These are phyloP conservation scores for Lutraria lutraria DNA, from an alignment of 2,888 invertebrate species.

Conservation along the genomic window DNA sequence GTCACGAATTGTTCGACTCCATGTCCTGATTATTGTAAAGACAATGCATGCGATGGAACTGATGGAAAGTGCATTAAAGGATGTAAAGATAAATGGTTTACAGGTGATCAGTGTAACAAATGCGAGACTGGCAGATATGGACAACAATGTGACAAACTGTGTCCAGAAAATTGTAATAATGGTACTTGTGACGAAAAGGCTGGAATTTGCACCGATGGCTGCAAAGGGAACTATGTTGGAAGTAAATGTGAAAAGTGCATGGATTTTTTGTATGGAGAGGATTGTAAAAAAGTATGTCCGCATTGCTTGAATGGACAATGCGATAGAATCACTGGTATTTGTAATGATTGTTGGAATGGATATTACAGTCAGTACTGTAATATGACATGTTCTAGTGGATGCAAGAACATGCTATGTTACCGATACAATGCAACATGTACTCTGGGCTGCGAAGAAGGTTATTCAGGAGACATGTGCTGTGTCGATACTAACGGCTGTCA, in stretches of 20 bases:
- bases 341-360: background rate
- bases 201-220: background rate
- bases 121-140: background rate
- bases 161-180: background rate
- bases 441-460: background rate
- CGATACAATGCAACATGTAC: background rate
- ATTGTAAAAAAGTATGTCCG: background rate
- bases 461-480: constrained; percentile 18
- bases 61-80: background rate
- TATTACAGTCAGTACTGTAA: background rate
- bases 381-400: background rate
- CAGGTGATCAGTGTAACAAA: background rate
- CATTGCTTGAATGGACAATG: background rate
- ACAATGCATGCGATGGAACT: background rate
- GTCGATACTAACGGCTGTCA: background rate
- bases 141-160: background rate
- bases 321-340: background rate
- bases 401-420: background rate
- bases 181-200: background rate
- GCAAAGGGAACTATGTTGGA: background rate
- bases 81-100: background rate
- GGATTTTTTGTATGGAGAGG: background rate
- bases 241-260: background rate
- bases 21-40: background rate
- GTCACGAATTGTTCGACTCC: background rate